Base-by-base conservation (phyloP, 1,140 invertebrate genomes). In the Drosophila rhopaloa region DNA sequence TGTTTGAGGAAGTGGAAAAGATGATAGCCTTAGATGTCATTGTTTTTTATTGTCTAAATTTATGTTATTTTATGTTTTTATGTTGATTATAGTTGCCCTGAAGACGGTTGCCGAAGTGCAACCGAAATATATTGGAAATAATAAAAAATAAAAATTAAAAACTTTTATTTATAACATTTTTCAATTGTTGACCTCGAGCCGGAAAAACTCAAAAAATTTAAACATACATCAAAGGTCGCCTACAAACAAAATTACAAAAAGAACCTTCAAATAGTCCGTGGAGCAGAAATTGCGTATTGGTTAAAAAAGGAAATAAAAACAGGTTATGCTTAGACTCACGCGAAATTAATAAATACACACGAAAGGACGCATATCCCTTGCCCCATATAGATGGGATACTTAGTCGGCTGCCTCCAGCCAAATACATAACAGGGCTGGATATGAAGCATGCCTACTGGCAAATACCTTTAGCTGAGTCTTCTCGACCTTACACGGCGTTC, bases 381-480 rank as follows among this genome's bases (percentile, higher is more conserved):
- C 63, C 54, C n/a, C 57, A 72, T 43, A 62, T 74, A 40, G 65
- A 77, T 13, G 70, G 62, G 1, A 73, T 78, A 14, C 27, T 68
- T 10, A 76, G 62, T 35, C n/a, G 75, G 10, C 16, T 81, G 7
- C 41, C 57, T 10, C 48, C 83, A 38, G 90, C 79, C 13, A 32
- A 27, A 27, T 81, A 43, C 46, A 68, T 81, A 7, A 66, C 85
- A 47, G 81, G 88, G 7, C 40, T 93, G 14, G 51, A 9, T 81
- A 92, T 70, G 58, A 92, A 16, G 91, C 51, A 54, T n/a, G 51
- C 37, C 16, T 40, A 24, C 91, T 90, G 91, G 50, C 57, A 70
- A 40, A 71, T 51, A 44, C 48, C 48, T 9, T 32, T 54, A 13
- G 47, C 32, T 5, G 50, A 51, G 41, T 16, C 41, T 11, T 53